phyloP scores from a whole-genome alignment of 1,140 invertebrate genomes.

The Varroa destructor region DNA sequence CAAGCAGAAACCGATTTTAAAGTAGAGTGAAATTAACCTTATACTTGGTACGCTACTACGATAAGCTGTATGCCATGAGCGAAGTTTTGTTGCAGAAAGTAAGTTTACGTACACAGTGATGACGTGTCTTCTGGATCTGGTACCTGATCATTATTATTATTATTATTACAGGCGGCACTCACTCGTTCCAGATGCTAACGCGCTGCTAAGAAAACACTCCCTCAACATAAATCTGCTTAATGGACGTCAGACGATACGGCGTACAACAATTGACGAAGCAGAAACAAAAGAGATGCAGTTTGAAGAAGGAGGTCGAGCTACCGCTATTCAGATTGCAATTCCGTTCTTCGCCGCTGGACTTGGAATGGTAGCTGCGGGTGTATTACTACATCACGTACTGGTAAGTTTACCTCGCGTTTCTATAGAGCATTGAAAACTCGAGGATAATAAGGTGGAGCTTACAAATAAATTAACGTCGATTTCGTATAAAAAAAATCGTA shows the following conservation, averaged over 20 bases:
- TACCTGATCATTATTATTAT: not conserved
- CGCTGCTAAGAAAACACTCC: slow-evolving; percentile 1
- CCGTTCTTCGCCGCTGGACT: slow-evolving; percentile 20
- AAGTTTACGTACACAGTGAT: no score
- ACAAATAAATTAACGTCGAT: no score
- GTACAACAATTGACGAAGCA: slow-evolving; percentile 14
- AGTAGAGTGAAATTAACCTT: no score
- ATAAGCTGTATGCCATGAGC: no score
- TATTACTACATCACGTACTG: slow-evolving; percentile 15
- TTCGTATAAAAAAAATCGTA: no score
- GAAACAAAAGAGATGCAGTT: slow-evolving; percentile 26
- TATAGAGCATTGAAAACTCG: no score
- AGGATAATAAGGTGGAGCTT: no score
- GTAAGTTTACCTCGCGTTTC: not conserved
- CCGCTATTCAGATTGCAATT: slow-evolving; percentile 12
- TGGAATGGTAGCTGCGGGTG: slow-evolving; percentile 17
- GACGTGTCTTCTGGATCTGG: no score
- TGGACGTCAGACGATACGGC: slow-evolving; percentile 21
- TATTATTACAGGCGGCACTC: slow-evolving; percentile 18
- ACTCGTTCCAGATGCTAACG: slow-evolving; percentile 8
- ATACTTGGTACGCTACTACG: no score
- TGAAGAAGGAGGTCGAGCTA: slow-evolving; percentile 3
- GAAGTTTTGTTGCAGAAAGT: no score
- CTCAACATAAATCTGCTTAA: slow-evolving; percentile 16
- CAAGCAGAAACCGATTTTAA: no score